phyloP scores from a whole-genome alignment of 1,140 invertebrate genomes.

The Hyles vespertilio region DNA sequence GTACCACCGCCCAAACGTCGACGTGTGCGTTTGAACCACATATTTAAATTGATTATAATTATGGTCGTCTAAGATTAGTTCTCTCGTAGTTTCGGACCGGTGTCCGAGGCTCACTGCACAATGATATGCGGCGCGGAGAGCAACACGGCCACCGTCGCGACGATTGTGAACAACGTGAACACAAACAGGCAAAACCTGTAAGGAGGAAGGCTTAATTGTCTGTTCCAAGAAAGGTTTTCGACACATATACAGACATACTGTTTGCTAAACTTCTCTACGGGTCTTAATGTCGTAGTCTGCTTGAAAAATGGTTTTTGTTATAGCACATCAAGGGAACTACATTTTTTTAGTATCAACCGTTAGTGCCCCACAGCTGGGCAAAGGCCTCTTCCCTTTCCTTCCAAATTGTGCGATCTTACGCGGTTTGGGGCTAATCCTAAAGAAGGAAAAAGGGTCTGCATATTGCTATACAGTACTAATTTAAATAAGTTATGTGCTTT shows the following conservation, averaged over 20 bases:
- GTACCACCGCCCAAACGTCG: constrained; percentile 12
- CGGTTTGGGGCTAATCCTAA: no score
- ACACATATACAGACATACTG: not conserved
- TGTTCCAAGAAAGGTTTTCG: not conserved
- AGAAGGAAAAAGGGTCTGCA: no score
- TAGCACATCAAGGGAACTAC: no score
- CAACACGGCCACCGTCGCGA: constrained; percentile 95
- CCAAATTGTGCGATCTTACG: no score
- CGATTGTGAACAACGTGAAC: constrained; percentile 96
- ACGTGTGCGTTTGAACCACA: constrained; percentile 69
- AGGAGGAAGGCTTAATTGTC: not conserved
- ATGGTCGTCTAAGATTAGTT: constrained; percentile 54
- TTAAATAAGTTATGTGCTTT: no score
- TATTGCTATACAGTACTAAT: no score
- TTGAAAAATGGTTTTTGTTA: no score
- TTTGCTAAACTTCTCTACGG: no score
- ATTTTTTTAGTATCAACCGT: no score
- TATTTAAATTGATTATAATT: constrained; percentile 42
- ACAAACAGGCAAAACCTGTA: constrained; percentile 95
- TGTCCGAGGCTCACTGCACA: constrained; percentile 83
- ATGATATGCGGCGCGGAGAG: constrained; percentile 96
- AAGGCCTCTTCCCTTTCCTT: no score
- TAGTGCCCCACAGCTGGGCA: no score
- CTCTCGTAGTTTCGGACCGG: constrained; percentile 47
- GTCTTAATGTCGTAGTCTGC: no score